Evolutionary conservation across 2,797 vertebrate genomes (phyloP), one percentile per base, ranked within the genome.

Genomic region (Enteromius mattozi): DNA sequence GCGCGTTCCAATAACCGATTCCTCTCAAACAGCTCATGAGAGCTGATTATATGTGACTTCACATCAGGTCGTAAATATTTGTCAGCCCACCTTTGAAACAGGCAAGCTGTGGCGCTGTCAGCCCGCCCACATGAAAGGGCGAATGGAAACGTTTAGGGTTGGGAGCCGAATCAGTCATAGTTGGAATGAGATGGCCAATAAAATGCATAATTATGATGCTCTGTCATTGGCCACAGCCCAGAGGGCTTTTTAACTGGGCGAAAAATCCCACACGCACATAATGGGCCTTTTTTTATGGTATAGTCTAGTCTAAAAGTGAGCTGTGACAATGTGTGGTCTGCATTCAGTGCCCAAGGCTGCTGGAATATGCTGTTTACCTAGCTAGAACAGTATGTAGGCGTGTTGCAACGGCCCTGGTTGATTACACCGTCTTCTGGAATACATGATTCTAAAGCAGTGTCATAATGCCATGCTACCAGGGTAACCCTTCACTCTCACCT

Each of bases 181-280:
- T 92, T 94, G 92, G 89, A 95, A 95, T 92, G 94, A 94, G 94
- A 94, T 91, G 93, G 92, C 93, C 94, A 95, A 95, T 96, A 95
- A 96, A 95, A 95, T 91, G 88, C 85, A 87, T 94, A 95, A 95
- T 95, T 94, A 95, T 94, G 93, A 94, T 92, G 90, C 93, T 94
- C 91, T 93, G 93, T 94, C 93, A 94, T 95, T 94, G 94, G 93
- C 94, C 93, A 91, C 89, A 92, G 93, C 94, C 92, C 86, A 71
- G 88, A 92, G 94, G 89, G 91, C 82, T 92, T 85, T 89, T 74
- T 89, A 85, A 84, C 85, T 40, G 85, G 88, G 87, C 81, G 90
- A 91, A 93, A 94, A 94, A 82, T 93, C 92, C 94, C 94, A 94
- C 93, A 92, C 90, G 84, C 90, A 89, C 94, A 94, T 94, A 95